Evolutionary conservation across 2,797 vertebrate genomes (phyloP), one percentile per base, ranked within the genome.

Genomic region (Myripristis jacobus): DNA sequence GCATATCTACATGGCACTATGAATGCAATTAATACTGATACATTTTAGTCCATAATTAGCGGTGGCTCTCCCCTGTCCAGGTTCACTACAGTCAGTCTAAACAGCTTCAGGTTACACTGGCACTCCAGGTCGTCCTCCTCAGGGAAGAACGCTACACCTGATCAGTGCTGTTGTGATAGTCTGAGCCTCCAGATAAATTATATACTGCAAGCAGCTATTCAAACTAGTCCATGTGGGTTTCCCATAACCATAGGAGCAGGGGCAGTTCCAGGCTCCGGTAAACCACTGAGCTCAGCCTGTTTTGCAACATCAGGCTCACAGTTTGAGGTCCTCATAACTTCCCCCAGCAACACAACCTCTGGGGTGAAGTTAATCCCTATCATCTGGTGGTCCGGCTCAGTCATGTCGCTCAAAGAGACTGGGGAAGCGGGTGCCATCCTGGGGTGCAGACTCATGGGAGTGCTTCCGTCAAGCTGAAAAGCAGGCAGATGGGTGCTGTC

Each of bases 381-480:
- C 21, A 47, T 36, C 34, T 36, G 34, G 34, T 10, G 34, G 34
- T 7, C 34, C 10, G 34, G 34, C 34, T 11, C 2, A 12, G 34
- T 51, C 24, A 9, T 27, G 24, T 83, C 48, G 76, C 63, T 87
- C 89, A 87, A 1, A 1, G 16, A 19, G 19, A 61, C 48, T 11
- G 1, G 8, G 48, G 46, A 48, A 71, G 80, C 43, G 46, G n/a
- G 61, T 34, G 29, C 19, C 29, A 43, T 31, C 56, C 68, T 7
- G 7, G 6, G 34, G 62, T 25, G 31, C 41, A 48, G 19, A 18
- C 61, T 70, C 41, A 43, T 16, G 41, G 6, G 41, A 15, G 41
- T 15, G 15, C 41, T 15, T 43, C 25, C 12, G 51, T 61, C 51
- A 53, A 63, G 19, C 15, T 41, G 22, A 27, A 25, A 4, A 54